Conservation (phyloP, 53 echinoderm and acorn worm genomes). For the Holothuria scabra region DNA sequence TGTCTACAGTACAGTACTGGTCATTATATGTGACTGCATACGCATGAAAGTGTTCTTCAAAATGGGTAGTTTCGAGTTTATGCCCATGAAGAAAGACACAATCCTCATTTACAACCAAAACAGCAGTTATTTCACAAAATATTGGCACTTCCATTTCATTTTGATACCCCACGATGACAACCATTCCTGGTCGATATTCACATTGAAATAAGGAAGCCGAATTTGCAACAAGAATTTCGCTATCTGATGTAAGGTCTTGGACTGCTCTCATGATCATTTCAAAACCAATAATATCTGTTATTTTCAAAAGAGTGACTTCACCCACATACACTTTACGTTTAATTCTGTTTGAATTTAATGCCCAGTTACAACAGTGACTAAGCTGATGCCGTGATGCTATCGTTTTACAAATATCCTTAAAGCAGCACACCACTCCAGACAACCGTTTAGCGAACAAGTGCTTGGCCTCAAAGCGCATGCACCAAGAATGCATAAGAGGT, state of each 20-base stretch:
- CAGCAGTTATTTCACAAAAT: not conserved
- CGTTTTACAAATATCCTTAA: slow-evolving; percentile 55
- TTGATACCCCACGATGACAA: not conserved
- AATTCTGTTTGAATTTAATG: too few relatives aligned
- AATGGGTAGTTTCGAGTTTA: not conserved
- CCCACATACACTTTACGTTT: too few relatives aligned
- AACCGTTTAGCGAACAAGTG: slow-evolving; percentile 41
- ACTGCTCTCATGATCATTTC: not conserved
- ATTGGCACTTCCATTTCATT: slow-evolving; percentile 16
- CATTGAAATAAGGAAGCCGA: not conserved
- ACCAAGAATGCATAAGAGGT: slow-evolving; percentile 51
- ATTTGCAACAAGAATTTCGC: slow-evolving; percentile 33
- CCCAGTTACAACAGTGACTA: slow-evolving; percentile 49
- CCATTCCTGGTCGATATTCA: slow-evolving; percentile 10
- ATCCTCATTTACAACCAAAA: not conserved
- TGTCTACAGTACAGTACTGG: too few relatives aligned
- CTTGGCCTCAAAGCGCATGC: slow-evolving; percentile 54
- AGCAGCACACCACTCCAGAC: slow-evolving; percentile 50
- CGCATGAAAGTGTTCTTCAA: not conserved
- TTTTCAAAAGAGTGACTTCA: too few relatives aligned
- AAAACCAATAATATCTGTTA: slow-evolving; percentile 21
- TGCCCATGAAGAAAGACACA: slow-evolving; percentile 10
- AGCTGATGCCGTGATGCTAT: slow-evolving; percentile 35
- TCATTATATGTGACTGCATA: not conserved
- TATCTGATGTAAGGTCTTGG: slow-evolving; percentile 17